A percentile compares a stretch with the other conserved stretches of the same genome.
phyloP scores from a whole-genome alignment of 2,797 vertebrate genomes.

The Lerista edwardsae region DNA sequence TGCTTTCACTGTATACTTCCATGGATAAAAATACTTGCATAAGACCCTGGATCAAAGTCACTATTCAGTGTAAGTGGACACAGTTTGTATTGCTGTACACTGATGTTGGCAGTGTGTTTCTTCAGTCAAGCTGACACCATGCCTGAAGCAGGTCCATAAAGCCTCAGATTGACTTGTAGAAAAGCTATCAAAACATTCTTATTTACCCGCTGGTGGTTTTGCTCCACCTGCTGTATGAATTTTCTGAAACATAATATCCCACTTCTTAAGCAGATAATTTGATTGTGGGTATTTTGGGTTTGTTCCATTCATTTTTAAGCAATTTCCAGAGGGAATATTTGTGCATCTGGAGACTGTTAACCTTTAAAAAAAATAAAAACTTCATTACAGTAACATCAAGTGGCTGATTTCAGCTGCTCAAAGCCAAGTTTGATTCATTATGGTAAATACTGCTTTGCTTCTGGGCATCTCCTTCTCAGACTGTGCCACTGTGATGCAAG shows the following conservation, averaged over 20 bases:
- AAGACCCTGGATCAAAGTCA: slow-evolving; percentile 8
- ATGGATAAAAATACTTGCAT: slow-evolving; percentile 16
- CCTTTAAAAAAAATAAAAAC: slow-evolving; percentile 54
- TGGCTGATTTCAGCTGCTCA: slow-evolving; percentile 69
- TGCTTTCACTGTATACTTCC: slow-evolving; percentile 28
- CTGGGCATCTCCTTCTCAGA: slow-evolving; percentile 61
- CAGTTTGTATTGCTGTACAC: slow-evolving; percentile 10
- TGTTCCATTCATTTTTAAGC: slow-evolving; percentile 54
- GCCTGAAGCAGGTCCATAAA: slow-evolving; percentile 25
- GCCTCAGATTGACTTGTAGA: slow-evolving; percentile 37
- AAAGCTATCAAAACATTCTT: slow-evolving; percentile 40
- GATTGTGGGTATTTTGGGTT: slow-evolving; percentile 12
- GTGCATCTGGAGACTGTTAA: slow-evolving; percentile 49
- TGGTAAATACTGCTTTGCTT: slow-evolving; percentile 66
- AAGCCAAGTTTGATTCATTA: slow-evolving; percentile 64
- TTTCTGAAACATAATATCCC: slow-evolving; percentile 55
- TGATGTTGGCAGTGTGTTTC: slow-evolving; percentile 16
- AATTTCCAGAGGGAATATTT: slow-evolving; percentile 51
- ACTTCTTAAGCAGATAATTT: slow-evolving; percentile 55
- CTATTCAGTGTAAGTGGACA: slow-evolving; percentile 15
- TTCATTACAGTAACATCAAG: slow-evolving; percentile 65
- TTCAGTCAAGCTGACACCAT: slow-evolving; percentile 29
- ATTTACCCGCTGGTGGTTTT: slow-evolving; percentile 45
- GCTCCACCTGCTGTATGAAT: slow-evolving; percentile 34
- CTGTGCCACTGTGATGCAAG: slow-evolving; percentile 60